Evolutionary conservation across 2,113 vertebrate species (phyloP).

Genomic region (Motacilla alba): DNA sequence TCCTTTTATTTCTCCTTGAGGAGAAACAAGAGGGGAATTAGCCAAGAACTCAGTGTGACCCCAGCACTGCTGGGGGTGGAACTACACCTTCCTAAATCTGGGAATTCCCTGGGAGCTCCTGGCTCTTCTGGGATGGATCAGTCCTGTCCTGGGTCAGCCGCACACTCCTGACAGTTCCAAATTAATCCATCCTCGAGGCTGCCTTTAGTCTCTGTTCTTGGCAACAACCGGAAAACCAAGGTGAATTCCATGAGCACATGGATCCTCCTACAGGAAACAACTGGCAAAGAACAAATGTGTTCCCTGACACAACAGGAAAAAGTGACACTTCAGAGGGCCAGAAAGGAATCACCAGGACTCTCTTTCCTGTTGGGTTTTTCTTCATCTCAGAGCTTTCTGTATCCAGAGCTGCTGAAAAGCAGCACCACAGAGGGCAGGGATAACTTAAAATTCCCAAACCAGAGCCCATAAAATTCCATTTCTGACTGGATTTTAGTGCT

Average conservation of each 20-base stretch:
- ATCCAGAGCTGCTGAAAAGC: not conserved
- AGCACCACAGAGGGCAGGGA: not conserved
- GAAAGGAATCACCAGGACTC: accelerated
- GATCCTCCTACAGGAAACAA: not conserved
- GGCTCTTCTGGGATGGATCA: not conserved
- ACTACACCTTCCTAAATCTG: not conserved
- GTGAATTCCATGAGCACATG: accelerated
- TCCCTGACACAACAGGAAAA: not conserved
- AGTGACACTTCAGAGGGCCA: not conserved
- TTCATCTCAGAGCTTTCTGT: not conserved
- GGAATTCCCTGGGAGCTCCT: not conserved
- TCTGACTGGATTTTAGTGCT: not conserved
- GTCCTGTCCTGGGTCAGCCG: not conserved
- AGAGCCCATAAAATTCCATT: not conserved
- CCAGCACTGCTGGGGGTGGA: not conserved
- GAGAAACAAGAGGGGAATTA: not conserved
- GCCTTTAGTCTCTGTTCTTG: not conserved
- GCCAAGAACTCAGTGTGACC: not conserved
- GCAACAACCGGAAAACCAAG: accelerated
- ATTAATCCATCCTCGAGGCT: not conserved
- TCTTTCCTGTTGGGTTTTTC: not conserved
- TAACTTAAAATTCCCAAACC: not conserved
- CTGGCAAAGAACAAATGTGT: not conserved
- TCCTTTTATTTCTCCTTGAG: not conserved
- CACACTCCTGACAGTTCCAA: not conserved